A percentile compares a stretch with the other conserved stretches of the same genome.
Conservation (phyloP, 2,888 invertebrate species). For the Thymelicus sylvestris region DNA sequence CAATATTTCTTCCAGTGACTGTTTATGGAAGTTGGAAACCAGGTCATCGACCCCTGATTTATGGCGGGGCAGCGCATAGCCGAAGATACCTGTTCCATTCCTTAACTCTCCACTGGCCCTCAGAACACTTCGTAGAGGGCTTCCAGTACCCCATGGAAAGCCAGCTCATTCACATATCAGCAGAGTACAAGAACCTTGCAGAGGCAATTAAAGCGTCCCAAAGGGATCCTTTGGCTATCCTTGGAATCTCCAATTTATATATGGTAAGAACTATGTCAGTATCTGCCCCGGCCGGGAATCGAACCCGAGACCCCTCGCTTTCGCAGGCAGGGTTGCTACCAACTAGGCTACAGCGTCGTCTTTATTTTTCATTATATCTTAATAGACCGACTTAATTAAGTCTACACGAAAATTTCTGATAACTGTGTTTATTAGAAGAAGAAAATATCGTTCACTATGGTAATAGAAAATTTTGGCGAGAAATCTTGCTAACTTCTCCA, state of each 20-base stretch:
- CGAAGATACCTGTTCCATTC: constrained; percentile 70
- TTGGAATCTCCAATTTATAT: constrained; percentile 63
- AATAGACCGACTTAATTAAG: too few relatives aligned
- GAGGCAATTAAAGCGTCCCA: constrained; percentile 55
- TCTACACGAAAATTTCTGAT: too few relatives aligned
- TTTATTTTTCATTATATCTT: too few relatives aligned
- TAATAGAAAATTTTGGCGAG: too few relatives aligned
- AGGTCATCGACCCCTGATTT: constrained; percentile 55
- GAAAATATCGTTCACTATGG: too few relatives aligned
- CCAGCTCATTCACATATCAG: constrained; percentile 63
- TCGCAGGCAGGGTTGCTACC: too few relatives aligned
- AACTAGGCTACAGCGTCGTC: too few relatives aligned
- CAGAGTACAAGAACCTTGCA: constrained; percentile 57
- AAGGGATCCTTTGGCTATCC: constrained; percentile 62
- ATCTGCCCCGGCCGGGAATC: too few relatives aligned
- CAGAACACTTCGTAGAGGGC: constrained; percentile 64
- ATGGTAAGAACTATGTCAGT: constrained; percentile 61
- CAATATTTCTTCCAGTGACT: constrained; percentile 49
- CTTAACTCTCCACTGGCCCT: constrained; percentile 62
- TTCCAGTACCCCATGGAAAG: constrained; percentile 65
- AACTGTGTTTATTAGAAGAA: too few relatives aligned
- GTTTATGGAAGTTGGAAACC: constrained; percentile 59
- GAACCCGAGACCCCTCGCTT: too few relatives aligned
- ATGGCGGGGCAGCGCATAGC: constrained; percentile 67
- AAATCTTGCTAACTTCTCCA: too few relatives aligned